phyloP scores from a whole-genome alignment of 2,113 vertebrate genomes.

The Chamaetylas fuelleborni region DNA sequence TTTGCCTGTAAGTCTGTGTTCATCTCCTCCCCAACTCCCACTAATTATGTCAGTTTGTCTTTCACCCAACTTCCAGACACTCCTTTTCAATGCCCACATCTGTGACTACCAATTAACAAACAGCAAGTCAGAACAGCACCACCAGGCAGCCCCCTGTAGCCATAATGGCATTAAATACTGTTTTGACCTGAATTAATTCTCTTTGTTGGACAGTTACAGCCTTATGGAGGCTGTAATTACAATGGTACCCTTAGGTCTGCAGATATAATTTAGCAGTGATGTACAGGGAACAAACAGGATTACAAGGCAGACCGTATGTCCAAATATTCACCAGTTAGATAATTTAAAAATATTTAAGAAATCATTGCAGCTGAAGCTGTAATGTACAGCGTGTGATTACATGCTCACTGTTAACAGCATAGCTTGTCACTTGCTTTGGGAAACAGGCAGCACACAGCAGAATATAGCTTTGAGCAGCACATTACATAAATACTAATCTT shows the following conservation, averaged over 20 bases:
- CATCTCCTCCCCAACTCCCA: background rate
- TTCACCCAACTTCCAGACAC: slow-evolving; percentile 38
- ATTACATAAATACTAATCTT: slow-evolving; percentile 54
- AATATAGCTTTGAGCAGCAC: slow-evolving; percentile 56
- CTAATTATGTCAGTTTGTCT: slow-evolving; percentile 58
- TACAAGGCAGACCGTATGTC: slow-evolving; percentile 18
- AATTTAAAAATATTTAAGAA: slow-evolving; percentile 57
- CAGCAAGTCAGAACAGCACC: background rate
- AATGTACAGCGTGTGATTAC: slow-evolving; percentile 49
- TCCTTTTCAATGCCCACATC: slow-evolving; percentile 50
- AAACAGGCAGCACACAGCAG: slow-evolving; percentile 20
- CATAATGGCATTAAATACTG: slow-evolving; percentile 54
- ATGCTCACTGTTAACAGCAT: slow-evolving; percentile 30
- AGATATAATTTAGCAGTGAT: slow-evolving; percentile 34
- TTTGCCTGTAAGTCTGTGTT: background rate
- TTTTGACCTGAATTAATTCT: slow-evolving; percentile 60
- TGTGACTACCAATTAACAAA: slow-evolving; percentile 65
- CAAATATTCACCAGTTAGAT: slow-evolving; percentile 38
- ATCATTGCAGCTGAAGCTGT: slow-evolving; percentile 41
- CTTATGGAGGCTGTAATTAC: slow-evolving; percentile 51
- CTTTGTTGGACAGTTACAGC: slow-evolving; percentile 62
- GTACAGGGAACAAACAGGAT: slow-evolving; percentile 40
- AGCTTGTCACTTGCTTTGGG: slow-evolving; percentile 44
- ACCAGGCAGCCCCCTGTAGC: slow-evolving; percentile 21
- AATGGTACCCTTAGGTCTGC: background rate